Base-by-base conservation (phyloP, 2,888 invertebrate species). In the Volucella inflata region DNA sequence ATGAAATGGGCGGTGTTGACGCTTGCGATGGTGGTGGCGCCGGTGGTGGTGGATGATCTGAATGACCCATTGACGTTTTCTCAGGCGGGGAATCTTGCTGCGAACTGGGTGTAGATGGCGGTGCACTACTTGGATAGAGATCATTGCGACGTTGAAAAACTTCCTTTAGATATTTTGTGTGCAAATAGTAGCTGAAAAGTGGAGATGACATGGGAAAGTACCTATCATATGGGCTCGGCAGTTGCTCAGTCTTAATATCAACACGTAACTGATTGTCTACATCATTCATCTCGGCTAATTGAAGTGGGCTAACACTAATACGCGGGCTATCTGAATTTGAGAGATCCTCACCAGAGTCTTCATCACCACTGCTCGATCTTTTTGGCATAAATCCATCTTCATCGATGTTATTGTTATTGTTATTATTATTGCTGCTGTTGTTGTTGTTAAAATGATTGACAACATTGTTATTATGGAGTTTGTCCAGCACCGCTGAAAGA, bases 401-500 rank as follows among this genome's bases (percentile, higher is more conserved):
- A 1, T 88, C 89, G 67, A 88, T 88, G 44, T 88, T 89, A 46
- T 88, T 89, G 51, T 87, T 89, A 38, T 89, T 89, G 4, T 87
- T 87, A 42, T 91, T 91, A 57, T 91, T 89, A 87, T 92, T 93
- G 87, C 93, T 93, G 87, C 93, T 93, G 50, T 92, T 89, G 14
- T 87, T 83, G 40, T 92, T 91, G 83, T 92, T 91, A 76, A 92
- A 91, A 88, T 92, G 92, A 87, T 92, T 92, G 81, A 90, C 89
- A 62, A 90, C 89, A 70, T 91, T 91, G 89, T 94, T 93, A 88
- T 93, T 93, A 70, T 93, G 92, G 68, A 97, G 93, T 89, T 96
- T 96, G 90, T 97, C 96, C 81, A 97, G 93, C 21, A 97, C 95
- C 84, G 95, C 96, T 71, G 96, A 96, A 16, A 97, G 93, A 50